Base-by-base conservation (phyloP, 2,888 invertebrate species). In the Rhimphoctona megacephalus region DNA sequence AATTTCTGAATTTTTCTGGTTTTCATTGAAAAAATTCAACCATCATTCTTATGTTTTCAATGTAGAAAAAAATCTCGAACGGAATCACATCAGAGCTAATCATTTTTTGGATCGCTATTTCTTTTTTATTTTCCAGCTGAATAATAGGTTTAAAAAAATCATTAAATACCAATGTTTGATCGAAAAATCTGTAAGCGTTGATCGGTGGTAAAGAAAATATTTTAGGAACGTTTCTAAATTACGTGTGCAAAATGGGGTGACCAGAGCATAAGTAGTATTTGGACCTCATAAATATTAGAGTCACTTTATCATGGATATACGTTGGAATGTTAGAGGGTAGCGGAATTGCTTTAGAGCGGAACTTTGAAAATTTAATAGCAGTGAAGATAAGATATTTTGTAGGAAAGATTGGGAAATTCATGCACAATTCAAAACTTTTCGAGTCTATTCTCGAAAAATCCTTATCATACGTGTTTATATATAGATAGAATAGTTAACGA, bases 401-500 rank as follows among this genome's bases (percentile, higher is more conserved):
- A 17, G 33, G 57, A 57, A 73, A 54, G 36, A 57, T 54, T 72
- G 46, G 69, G 14, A 72, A 52, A 33, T 73, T 73, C 19, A 76
- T 76, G 43, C 43, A 8, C 19, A 8, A 30, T 43, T 43, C 7
- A 61, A 25, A 76, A 30, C 19, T 61, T 54, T 39, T 57, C 11
- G 39, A 30, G 49, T 36, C 11, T 17, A 57, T 25, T 36, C n/a
- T 8, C 43, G 22, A 57, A 57, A 43, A 54, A 19, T 19, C 22
- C 11, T 57, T 3, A 39, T 46, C n/a, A 57, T 22, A 30, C 25
- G 30, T 6, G 6, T 43, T 14, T 43, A 14, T 43, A 43, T 43
- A 2, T 11, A 43, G 43, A 14, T 43, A 14, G 43, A 3, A 43
- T 43, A 61, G 61, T 69, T 49, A 72, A 76, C 83, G 83, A 85